A percentile compares a stretch with the other conserved stretches of the same genome.
Evolutionary conservation across 1,140 invertebrate species (phyloP).

Genomic region (Vanessa tameamea): DNA sequence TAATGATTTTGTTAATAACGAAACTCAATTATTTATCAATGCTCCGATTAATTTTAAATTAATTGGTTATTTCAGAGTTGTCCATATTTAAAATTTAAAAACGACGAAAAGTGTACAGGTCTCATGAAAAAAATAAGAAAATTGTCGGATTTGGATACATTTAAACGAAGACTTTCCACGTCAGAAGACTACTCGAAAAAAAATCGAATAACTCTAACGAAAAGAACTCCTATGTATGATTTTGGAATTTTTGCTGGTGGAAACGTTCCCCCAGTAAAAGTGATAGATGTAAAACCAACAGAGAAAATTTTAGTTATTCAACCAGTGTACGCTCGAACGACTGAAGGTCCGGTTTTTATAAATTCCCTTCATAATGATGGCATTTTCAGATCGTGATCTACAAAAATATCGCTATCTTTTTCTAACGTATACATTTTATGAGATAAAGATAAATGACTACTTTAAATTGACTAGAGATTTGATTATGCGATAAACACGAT

Average conservation of each 20-base stretch:
- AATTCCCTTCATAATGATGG: conserved; percentile 43
- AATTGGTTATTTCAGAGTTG: conserved; percentile 55
- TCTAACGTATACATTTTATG: not conserved
- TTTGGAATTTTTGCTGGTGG: conserved; percentile 54
- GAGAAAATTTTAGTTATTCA: conserved; percentile 48
- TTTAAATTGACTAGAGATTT: too few species aligned
- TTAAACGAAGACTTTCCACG: not conserved
- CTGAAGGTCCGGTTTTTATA: conserved; percentile 17
- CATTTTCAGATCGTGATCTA: conserved; percentile 41
- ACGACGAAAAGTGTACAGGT: conserved; percentile 3
- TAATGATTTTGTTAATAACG: too few species aligned
- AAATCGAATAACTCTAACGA: conserved; percentile 11
- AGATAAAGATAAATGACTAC: not conserved
- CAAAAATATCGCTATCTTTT: not conserved
- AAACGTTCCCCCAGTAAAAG: conserved; percentile 47
- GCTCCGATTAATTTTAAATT: too few species aligned
- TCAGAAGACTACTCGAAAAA: not conserved
- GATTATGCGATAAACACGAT: too few species aligned
- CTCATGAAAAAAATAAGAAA: conserved; percentile 5
- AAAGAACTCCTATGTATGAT: conserved; percentile 42
- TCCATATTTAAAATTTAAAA: conserved; percentile 33
- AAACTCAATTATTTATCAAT: too few species aligned
- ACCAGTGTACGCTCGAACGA: conserved; percentile 55
- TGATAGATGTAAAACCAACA: conserved; percentile 49
- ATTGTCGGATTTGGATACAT: not conserved